phyloP scores from a whole-genome alignment of 1,140 invertebrate species.

The Eriocheir sinensis region DNA sequence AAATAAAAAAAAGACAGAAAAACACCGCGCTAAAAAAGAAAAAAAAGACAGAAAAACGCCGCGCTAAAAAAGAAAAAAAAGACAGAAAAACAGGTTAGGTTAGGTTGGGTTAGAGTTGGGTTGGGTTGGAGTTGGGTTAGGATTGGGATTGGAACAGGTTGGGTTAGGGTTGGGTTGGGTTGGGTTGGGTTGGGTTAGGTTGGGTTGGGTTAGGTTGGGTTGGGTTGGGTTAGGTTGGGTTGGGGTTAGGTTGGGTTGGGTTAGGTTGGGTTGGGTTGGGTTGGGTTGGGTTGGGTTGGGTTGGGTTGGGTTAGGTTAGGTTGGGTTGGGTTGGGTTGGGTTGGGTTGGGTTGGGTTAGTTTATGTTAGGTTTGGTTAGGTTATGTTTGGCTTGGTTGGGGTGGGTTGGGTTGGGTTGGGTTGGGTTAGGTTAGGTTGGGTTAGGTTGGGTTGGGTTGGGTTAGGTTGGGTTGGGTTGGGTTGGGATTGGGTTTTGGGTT shows the following conservation, averaged over 20 bases:
- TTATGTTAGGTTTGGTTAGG: constrained; percentile 3
- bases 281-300: constrained; percentile 54
- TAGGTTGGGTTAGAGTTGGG: constrained; percentile 7
- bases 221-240: constrained; percentile 32
- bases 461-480: constrained; percentile 52
- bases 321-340: constrained; percentile 48
- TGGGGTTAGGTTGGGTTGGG: constrained; percentile 36
- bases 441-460: constrained; percentile 37
- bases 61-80: too few species aligned
- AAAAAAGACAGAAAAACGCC: too few species aligned
- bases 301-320: constrained; percentile 35
- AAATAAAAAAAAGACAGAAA: too few species aligned
- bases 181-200: neutral
- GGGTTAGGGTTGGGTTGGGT: neutral
- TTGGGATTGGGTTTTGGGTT: neutral
- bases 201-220: neutral
- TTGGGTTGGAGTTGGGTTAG: neutral
- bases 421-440: constrained; percentile 40
- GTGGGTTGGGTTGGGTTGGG: neutral
- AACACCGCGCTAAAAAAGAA: too few species aligned
- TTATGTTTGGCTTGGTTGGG: neutral
- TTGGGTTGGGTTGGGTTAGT: constrained; percentile 31
- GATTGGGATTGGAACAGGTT: neutral
- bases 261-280: constrained; percentile 50
- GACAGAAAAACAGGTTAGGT: too few species aligned